phyloP scores from a whole-genome alignment of 1,140 invertebrate genomes.

The Euglossa dilemma region DNA sequence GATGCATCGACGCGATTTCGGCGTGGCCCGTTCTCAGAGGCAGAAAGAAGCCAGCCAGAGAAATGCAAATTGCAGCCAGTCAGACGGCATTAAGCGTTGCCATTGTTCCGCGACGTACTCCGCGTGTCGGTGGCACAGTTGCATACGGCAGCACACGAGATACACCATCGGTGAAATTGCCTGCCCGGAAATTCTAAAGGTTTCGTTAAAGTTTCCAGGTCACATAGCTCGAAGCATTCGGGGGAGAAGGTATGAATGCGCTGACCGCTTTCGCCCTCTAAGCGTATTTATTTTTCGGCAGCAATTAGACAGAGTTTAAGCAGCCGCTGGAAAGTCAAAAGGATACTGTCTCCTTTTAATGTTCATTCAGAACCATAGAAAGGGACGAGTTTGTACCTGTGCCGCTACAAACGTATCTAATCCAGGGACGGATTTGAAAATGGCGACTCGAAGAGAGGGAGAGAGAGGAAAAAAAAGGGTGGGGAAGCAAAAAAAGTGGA shows the following conservation, averaged over 20 bases:
- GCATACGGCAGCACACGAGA: constrained; percentile 27
- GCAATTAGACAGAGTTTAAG: constrained; percentile 38
- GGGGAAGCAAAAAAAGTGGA: background rate
- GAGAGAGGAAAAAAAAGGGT: too few relatives aligned
- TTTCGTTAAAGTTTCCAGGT: constrained; percentile 72
- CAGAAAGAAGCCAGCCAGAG: constrained; percentile 37
- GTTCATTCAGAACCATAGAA: background rate
- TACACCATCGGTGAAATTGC: constrained; percentile 57
- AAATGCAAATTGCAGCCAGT: constrained; percentile 63
- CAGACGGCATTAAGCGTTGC: constrained; percentile 55
- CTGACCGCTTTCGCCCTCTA: constrained; percentile 25
- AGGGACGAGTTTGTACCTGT: background rate
- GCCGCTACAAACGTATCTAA: background rate
- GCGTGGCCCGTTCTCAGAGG: constrained; percentile 7
- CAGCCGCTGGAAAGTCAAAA: background rate
- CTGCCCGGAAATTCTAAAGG: constrained; percentile 59
- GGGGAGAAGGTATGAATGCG: constrained; percentile 11
- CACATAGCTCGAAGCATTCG: constrained; percentile 58
- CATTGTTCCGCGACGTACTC: constrained; percentile 43
- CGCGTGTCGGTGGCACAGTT: constrained; percentile 23
- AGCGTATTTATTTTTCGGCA: constrained; percentile 41
- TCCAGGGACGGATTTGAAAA: constrained; percentile 50
- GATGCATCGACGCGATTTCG: constrained; percentile 52
- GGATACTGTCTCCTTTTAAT: background rate
- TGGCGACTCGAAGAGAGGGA: constrained; percentile 29